Percentiles rank a stretch among this genome's conserved stretches.
Conservation (phyloP, 2,113 vertebrate species). For the Gnathonemus echidnorhynchus region DNA sequence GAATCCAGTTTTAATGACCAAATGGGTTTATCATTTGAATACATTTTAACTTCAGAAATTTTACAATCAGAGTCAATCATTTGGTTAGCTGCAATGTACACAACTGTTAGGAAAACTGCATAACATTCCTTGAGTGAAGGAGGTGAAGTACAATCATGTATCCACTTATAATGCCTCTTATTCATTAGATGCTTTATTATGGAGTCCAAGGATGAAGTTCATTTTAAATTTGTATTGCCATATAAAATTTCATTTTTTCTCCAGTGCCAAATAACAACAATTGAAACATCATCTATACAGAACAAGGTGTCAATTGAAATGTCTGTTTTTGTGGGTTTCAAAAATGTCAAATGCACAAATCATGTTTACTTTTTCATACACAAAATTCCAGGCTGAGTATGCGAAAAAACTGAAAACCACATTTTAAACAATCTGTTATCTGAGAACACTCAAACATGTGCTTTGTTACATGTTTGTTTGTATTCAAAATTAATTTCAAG, state of each 20-base stretch:
- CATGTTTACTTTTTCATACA: neutral
- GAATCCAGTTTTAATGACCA: neutral
- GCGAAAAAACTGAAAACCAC: conserved; percentile 3
- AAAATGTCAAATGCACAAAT: conserved; percentile 19
- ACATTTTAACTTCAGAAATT: conserved; percentile 7
- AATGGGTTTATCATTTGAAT: conserved; percentile 1
- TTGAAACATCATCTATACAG: conserved; percentile 14
- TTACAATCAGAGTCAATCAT: conserved; percentile 23
- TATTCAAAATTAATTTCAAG: neutral
- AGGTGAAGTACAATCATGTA: conserved; percentile 16
- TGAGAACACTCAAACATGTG: neutral
- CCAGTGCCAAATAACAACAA: conserved; percentile 47
- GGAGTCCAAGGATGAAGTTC: neutral
- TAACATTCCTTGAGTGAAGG: conserved; percentile 8
- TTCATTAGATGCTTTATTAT: conserved; percentile 8
- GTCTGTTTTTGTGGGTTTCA: neutral
- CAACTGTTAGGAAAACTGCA: neutral
- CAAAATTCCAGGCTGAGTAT: neutral
- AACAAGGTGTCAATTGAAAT: neutral
- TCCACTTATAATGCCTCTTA: neutral
- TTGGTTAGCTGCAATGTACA: conserved; percentile 17
- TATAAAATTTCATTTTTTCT: conserved; percentile 18
- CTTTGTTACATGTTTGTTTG: neutral
- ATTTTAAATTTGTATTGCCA: neutral
- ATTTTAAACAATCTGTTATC: conserved; percentile 6